Evolutionary conservation across 2,888 invertebrate species (phyloP), one percentile per base, ranked within the genome.

Genomic region (Leptopilina myrica): DNA sequence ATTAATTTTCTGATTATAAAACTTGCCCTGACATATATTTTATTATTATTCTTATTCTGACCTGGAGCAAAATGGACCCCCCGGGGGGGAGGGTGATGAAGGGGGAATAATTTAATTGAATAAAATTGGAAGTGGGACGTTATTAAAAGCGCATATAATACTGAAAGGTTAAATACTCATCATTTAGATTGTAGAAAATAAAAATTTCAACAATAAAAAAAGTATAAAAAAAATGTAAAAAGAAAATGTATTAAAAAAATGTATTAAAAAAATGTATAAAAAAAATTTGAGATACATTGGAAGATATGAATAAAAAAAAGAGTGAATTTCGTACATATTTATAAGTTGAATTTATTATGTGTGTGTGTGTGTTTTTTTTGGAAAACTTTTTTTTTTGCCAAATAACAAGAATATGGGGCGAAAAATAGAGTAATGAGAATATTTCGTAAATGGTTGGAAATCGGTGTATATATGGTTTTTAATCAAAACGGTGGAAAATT

Each of bases 1-100:
- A 49, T 49, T 56, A 33, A 73, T 73, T 56, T 56, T 73, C 33
- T 73, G 20, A n/a, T 53, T 69, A 43, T 73, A 56, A 56, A 73
- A 56, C 3, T 40, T 73, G n/a, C 56, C 56, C 56, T 56, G 73
- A 56, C 73, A 73, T 53, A 73, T 56, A 73, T 73, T 69, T 69
- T 69, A 69, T 69, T 69, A 53, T 69, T 69, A 26, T 53, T 69
- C 69, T 53, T 26, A 69, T 26, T 69, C 26, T 53, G 69, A 26
- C 69, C 14, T 69, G 53, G 53, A 69, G 26, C 62, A 62, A 49
- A 11, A 33, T 9, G 12, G 12, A 12, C 12, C 9, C 7, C 12
- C 1, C 7, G 9, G 46, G 46, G 46, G 46, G 11, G 12, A 11
- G 69, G 49, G 46, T 5, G 53, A 5, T 5, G 20, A 20, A 20